These are phyloP conservation scores for Aurelia aurita DNA, from an alignment of 30 jellyfish, hydroid and myxozoan species.

Conservation along the genomic window DNA sequence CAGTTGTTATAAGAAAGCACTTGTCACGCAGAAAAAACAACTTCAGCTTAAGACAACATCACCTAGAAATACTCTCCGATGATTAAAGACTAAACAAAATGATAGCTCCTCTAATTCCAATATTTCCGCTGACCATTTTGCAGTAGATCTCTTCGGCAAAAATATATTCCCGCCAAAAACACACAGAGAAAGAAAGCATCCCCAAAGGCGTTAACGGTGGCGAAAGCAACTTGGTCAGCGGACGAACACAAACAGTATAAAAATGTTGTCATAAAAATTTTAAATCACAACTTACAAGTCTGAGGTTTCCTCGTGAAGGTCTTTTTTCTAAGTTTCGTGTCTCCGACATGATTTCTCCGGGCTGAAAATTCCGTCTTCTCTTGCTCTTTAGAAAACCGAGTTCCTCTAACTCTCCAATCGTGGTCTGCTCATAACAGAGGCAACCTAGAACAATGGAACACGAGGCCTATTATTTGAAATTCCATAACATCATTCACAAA, in stretches of 20 bases:
- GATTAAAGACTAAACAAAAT: too few species aligned
- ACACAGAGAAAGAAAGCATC: neutral
- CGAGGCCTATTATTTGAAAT: slow-evolving; percentile 63
- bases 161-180: slow-evolving; percentile 66
- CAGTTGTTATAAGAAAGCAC: too few species aligned
- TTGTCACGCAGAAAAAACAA: too few species aligned
- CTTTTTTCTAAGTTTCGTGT: slow-evolving; percentile 44
- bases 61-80: too few species aligned
- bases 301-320: slow-evolving; percentile 50
- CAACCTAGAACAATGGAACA: slow-evolving; percentile 56
- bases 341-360: slow-evolving; percentile 41
- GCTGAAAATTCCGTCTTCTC: neutral
- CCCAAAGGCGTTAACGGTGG: neutral
- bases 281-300: slow-evolving; percentile 37
- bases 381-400: slow-evolving; percentile 4
- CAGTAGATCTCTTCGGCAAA: neutral
- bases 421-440: slow-evolving; percentile 46
- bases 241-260: neutral
- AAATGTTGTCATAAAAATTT: too few species aligned
- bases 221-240: slow-evolving; percentile 13
- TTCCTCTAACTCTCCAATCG: slow-evolving; percentile 42
- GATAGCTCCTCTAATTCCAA: neutral
- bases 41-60: too few species aligned
- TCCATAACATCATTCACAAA: slow-evolving; percentile 56
- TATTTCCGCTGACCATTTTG: slow-evolving; percentile 56